Percentiles rank a stretch among this genome's conserved stretches.
phyloP scores from a whole-genome alignment of 2,888 invertebrate genomes.

The Sphecodes monilicornis region DNA sequence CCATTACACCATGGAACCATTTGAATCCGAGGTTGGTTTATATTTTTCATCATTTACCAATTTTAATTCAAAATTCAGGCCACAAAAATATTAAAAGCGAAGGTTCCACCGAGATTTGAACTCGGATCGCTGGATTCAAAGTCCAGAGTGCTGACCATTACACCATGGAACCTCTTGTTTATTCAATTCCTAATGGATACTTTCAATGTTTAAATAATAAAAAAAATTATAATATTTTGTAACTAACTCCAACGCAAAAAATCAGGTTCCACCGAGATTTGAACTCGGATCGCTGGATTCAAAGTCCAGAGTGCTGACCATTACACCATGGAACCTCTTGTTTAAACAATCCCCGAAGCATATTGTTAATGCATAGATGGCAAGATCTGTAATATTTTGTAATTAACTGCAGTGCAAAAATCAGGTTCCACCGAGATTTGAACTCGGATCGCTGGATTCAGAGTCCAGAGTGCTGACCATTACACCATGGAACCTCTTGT shows the following conservation, averaged over 20 bases:
- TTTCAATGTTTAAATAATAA: too few species aligned
- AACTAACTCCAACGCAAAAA: conserved; percentile 15
- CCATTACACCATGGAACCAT: conserved; percentile 91
- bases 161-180: conserved; percentile 87
- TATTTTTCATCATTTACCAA: background rate
- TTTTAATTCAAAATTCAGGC: background rate
- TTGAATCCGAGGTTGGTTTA: conserved; percentile 66
- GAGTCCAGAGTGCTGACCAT: conserved; percentile 91
- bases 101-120: conserved; percentile 91
- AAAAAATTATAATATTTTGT: background rate
- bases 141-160: conserved; percentile 92
- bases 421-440: conserved; percentile 90
- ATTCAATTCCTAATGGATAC: background rate
- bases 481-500: conserved; percentile 87
- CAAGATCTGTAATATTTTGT: background rate
- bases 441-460: conserved; percentile 93
- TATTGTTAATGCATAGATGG: rapidly evolving
- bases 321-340: conserved; percentile 88
- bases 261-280: conserved; percentile 90
- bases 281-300: conserved; percentile 92
- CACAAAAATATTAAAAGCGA: conserved; percentile 76
- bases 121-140: conserved; percentile 92
- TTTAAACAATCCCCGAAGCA: background rate
- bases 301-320: conserved; percentile 91
- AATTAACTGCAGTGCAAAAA: conserved; percentile 21